A percentile compares a stretch with the other conserved stretches of the same genome.
Evolutionary conservation across 2,113 vertebrate genomes (phyloP).

Genomic region (Herpetotheres cachinnans): DNA sequence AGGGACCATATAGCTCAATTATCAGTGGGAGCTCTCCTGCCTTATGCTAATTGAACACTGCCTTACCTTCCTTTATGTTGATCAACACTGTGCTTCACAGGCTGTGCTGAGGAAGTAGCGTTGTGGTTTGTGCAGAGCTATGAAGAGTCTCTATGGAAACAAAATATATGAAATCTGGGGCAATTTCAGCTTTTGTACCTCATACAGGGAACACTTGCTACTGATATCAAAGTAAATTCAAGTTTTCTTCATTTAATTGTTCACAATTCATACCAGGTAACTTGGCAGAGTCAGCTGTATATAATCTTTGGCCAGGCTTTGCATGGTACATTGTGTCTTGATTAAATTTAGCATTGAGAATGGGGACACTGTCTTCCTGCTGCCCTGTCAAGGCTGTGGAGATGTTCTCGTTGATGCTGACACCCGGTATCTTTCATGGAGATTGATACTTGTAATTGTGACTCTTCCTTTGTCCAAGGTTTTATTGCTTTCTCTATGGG

Average conservation of each 20-base stretch:
- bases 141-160: slow-evolving; percentile 31
- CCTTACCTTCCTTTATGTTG: background rate
- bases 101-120: background rate
- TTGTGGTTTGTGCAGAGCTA: background rate
- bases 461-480: background rate
- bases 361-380: background rate
- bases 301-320: background rate
- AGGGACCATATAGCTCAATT: background rate
- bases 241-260: background rate
- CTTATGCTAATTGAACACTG: background rate
- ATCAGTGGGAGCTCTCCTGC: background rate
- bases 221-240: background rate
- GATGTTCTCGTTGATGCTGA: background rate
- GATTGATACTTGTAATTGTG: background rate
- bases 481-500: background rate
- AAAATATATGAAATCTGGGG: background rate
- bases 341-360: slow-evolving; percentile 15
- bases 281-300: background rate
- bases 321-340: background rate
- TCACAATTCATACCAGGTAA: background rate
- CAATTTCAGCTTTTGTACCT: background rate
- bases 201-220: background rate
- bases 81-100: background rate
- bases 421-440: background rate
- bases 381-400: background rate